Conservation (phyloP, 2,797 vertebrate genomes). For the Poecilia wingei region DNA sequence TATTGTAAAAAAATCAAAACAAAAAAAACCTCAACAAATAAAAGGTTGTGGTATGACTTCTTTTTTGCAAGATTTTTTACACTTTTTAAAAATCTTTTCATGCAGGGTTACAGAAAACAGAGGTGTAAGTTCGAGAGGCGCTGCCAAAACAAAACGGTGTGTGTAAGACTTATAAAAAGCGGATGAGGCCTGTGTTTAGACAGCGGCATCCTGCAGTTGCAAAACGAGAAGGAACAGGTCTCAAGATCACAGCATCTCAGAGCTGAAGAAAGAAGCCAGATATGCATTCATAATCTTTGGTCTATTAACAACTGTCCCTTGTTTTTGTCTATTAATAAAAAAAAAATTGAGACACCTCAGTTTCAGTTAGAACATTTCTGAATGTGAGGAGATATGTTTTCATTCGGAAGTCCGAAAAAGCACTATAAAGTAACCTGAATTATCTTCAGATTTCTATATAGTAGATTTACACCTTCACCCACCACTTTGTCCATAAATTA, state of each 20-base stretch:
- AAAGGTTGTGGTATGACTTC: background rate
- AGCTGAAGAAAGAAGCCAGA: conserved; percentile 63
- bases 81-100: conserved; percentile 8
- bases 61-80: background rate
- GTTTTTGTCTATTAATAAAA: conserved; percentile 44
- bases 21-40: too few species aligned
- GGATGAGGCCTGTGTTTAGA: conserved; percentile 67
- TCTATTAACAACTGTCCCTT: conserved; percentile 31
- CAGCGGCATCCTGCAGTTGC: conserved; percentile 67
- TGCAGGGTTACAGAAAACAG: conserved; percentile 58
- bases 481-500: background rate
- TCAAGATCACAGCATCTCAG: conserved; percentile 24
- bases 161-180: conserved; percentile 50
- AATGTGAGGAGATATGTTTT: conserved; percentile 18
- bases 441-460: background rate
- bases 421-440: background rate
- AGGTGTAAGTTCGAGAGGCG: conserved; percentile 34
- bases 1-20: background rate
- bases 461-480: background rate
- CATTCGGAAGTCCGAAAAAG: conserved; percentile 35
- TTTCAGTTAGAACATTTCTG: conserved; percentile 27
- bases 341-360: conserved; percentile 18
- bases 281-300: conserved; percentile 41
- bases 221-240: conserved; percentile 46
- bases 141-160: conserved; percentile 49